phyloP scores from a whole-genome alignment of 2,888 invertebrate species.

The Orchestes rusci region DNA sequence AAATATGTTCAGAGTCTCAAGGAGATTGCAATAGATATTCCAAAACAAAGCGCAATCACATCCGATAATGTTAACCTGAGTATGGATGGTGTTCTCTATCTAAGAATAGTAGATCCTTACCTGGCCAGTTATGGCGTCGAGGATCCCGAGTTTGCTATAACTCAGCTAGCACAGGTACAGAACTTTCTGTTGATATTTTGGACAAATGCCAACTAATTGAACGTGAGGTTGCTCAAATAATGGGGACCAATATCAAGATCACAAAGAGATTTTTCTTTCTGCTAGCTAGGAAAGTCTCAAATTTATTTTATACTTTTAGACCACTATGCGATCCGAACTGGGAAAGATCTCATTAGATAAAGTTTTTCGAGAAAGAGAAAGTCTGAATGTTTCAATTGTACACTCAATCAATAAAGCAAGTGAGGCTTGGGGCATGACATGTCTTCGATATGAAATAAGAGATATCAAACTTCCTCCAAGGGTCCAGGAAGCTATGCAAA shows the following conservation, averaged over 20 bases:
- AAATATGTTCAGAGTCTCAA: slow-evolving; percentile 98
- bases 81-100: slow-evolving; percentile 95
- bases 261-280: no score
- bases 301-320: no score
- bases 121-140: slow-evolving; percentile 96
- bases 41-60: slow-evolving; percentile 97
- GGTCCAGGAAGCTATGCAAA: slow-evolving; percentile 99
- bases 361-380: slow-evolving; percentile 94
- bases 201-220: neutral
- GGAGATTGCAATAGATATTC: slow-evolving; percentile 99
- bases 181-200: neutral
- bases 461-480: slow-evolving; percentile 83
- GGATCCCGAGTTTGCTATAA: slow-evolving; percentile 98
- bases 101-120: slow-evolving; percentile 90
- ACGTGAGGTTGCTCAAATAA: neutral
- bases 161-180: slow-evolving; percentile 80
- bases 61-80: slow-evolving; percentile 94
- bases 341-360: slow-evolving; percentile 96
- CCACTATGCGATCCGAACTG: slow-evolving; percentile 98
- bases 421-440: slow-evolving; percentile 96
- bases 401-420: slow-evolving; percentile 97
- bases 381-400: slow-evolving; percentile 89
- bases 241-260: no score
- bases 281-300: no score
- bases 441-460: slow-evolving; percentile 90